A percentile compares a stretch with the other conserved stretches of the same genome.
phyloP scores from a whole-genome alignment of 2,888 invertebrate species.

The Pterostichus niger region DNA sequence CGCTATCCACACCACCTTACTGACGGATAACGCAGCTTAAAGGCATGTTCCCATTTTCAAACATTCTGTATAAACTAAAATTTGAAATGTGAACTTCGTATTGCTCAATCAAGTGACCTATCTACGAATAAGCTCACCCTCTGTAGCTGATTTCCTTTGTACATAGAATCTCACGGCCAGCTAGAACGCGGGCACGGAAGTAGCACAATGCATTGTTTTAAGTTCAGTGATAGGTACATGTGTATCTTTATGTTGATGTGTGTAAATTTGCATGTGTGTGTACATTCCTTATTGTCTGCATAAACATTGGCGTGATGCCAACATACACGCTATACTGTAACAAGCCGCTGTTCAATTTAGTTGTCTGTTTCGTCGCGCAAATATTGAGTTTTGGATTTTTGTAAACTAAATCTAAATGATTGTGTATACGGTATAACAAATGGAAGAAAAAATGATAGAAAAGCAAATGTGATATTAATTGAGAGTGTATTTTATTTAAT shows the following conservation, averaged over 20 bases:
- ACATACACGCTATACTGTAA: constrained; percentile 26
- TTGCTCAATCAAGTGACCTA: constrained; percentile 2
- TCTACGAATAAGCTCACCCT: neutral
- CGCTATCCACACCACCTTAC: too few relatives aligned
- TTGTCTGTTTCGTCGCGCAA: neutral
- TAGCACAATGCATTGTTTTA: constrained; percentile 17
- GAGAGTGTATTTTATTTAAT: too few relatives aligned
- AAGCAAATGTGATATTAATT: too few relatives aligned
- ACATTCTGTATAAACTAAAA: too few relatives aligned
- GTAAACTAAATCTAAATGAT: too few relatives aligned
- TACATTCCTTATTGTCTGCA: constrained; percentile 65
- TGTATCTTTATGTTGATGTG: constrained; percentile 14
- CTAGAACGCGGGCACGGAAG: constrained; percentile 15
- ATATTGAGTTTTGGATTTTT: neutral
- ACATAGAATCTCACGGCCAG: neutral
- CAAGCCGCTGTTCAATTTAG: constrained; percentile 2
- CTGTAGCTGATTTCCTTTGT: too few relatives aligned
- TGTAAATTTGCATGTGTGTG: constrained; percentile 42
- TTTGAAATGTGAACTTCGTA: too few relatives aligned
- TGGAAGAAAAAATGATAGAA: too few relatives aligned
- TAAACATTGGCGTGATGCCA: constrained; percentile 66
- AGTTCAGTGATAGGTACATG: constrained; percentile 9
- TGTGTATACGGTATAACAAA: too few relatives aligned
- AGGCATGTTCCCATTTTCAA: too few relatives aligned
- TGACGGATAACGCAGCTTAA: too few relatives aligned